Percentiles rank a stretch among this genome's conserved stretches.
Evolutionary conservation across 2,113 vertebrate species (phyloP).

Genomic region (Tauraco erythrolophus): DNA sequence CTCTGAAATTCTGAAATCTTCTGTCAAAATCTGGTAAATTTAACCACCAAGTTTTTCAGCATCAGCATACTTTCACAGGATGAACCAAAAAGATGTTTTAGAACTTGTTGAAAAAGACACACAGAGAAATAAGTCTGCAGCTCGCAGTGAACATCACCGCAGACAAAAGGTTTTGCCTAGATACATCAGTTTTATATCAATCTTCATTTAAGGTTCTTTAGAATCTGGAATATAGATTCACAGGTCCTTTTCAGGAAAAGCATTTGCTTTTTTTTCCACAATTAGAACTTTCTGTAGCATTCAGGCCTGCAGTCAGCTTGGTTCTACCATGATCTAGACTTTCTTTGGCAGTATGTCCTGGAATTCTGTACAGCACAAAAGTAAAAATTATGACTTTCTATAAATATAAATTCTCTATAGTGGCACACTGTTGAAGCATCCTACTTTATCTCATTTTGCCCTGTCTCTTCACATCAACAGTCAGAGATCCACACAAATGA

Average conservation of each 20-base stretch:
- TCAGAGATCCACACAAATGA: not conserved
- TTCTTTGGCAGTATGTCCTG: not conserved
- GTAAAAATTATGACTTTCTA: not conserved
- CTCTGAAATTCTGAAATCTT: not conserved
- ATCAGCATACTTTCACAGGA: fast-evolving
- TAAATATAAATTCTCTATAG: not conserved
- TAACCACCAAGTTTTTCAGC: not conserved
- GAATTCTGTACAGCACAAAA: not conserved
- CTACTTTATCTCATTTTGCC: not conserved
- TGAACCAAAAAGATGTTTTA: not conserved
- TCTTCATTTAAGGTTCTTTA: not conserved
- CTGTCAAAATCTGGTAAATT: not conserved
- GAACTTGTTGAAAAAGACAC: not conserved
- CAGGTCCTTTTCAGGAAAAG: not conserved
- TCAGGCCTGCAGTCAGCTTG: not conserved
- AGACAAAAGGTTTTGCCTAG: not conserved
- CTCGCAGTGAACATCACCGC: not conserved
- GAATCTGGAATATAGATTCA: not conserved
- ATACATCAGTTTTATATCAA: not conserved
- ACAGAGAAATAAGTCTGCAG: not conserved
- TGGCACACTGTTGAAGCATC: not conserved
- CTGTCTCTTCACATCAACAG: not conserved
- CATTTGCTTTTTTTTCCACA: not conserved
- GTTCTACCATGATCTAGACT: not conserved
- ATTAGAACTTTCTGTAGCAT: not conserved